Conservation (phyloP, 2,888 invertebrate genomes). For the Lithophane ornitopus region DNA sequence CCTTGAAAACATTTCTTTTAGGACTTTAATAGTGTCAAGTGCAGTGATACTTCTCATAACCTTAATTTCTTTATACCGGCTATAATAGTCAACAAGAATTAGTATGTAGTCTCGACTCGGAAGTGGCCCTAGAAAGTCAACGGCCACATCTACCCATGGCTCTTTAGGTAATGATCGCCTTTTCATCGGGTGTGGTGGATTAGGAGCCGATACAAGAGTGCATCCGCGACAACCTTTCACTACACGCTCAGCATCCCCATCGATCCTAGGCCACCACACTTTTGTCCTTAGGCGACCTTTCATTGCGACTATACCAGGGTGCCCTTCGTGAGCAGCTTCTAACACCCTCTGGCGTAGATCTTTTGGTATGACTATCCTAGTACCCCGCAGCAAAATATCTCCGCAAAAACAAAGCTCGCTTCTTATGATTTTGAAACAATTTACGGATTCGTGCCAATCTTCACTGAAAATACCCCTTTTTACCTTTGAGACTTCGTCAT, state of each 20-base stretch:
- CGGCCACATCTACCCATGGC: constrained; percentile 1
- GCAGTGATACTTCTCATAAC: background rate
- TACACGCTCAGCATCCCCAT: background rate
- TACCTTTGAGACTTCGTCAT: too few relatives aligned
- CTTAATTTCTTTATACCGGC: background rate
- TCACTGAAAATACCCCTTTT: too few relatives aligned
- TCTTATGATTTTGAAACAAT: too few relatives aligned
- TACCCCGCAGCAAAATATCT: too few relatives aligned
- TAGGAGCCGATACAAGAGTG: background rate
- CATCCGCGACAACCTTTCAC: constrained; percentile 7
- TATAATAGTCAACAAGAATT: background rate
- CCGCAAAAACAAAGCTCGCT: too few relatives aligned
- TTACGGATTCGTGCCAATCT: too few relatives aligned
- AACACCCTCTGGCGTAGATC: too few relatives aligned
- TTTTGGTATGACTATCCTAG: too few relatives aligned
- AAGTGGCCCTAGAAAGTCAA: constrained; percentile 8
- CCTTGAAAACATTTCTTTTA: background rate
- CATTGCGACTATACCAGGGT: too few relatives aligned
- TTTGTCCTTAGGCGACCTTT: too few relatives aligned
- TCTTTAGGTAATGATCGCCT: background rate
- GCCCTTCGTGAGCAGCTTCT: too few relatives aligned
- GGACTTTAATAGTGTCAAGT: background rate
- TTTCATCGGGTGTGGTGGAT: background rate
- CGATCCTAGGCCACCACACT: background rate
- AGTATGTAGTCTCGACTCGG: constrained; percentile 3